Base-by-base conservation (phyloP, 1,140 invertebrate genomes). In the Drosophila biarmipes region DNA sequence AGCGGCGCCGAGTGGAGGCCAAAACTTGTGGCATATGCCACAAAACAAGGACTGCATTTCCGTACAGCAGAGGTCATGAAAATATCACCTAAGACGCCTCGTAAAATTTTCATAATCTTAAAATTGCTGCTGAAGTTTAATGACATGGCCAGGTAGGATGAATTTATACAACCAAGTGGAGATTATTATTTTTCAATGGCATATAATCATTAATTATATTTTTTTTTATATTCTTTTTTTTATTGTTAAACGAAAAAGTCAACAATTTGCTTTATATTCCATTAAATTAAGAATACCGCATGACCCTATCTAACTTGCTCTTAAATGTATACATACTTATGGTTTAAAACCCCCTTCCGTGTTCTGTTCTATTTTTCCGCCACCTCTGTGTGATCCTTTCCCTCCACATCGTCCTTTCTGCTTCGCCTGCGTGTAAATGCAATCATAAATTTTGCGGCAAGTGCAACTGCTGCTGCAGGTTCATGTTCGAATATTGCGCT, bases 391-490 rank as follows among this genome's bases (percentile, higher is more conserved):
- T 24, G 43, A 43, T 27, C 14, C 10, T 34, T 8, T 45, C 66
- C 31, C 45, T 56, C 34, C 46, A 4, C 27, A 29, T 12, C 46
- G 46, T 51, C 15, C 48, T 19, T 14, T 43, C 45, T 55, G 37
- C 35, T 48, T 48, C 55, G 59, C 62, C 72, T 74, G 58, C 62
- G 58, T 80, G 58, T 73, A 76, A 82, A 75, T 89, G 75, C 75
- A 76, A 77, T 74, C 80, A 86, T 85, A 85, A 85, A 85, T 85
- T 85, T 51, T 85, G 81, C 77, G 81, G 81, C 81, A 86, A 85
- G 77, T 84, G 77, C 48, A 55, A 57, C 45, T 57, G 55, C 49
- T 59, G 71, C 38, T 75, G 58, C 59, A 72, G 73, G 29, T 51
- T 19, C 48, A 67, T 74, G 77, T 68, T 82, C 75, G 81, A 71